Evolutionary conservation across 2,797 vertebrate species (phyloP).

Genomic region (Ammospiza maritima): DNA sequence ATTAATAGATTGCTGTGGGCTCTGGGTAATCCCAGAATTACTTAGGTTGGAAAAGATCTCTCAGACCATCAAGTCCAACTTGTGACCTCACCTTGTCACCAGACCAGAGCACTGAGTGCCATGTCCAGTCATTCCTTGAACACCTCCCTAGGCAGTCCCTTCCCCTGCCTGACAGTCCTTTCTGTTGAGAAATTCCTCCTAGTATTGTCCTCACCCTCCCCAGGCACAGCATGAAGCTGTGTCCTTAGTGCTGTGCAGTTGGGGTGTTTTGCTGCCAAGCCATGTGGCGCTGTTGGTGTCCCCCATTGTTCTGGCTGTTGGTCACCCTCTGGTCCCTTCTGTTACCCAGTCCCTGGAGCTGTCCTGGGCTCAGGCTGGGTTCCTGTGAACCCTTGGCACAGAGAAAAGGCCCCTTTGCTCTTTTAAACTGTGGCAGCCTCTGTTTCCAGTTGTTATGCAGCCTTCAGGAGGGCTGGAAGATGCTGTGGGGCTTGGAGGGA

Average conservation of each 20-base stretch:
- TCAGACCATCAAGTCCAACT: neutral
- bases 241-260: neutral
- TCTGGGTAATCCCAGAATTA: neutral
- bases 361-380: neutral
- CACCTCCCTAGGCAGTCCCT: neutral
- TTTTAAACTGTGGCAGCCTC: neutral
- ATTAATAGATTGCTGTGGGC: neutral
- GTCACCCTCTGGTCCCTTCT: neutral
- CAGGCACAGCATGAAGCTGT: neutral
- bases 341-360: neutral
- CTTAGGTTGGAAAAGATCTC: neutral
- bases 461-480: neutral
- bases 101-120: neutral
- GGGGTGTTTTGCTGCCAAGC: neutral
- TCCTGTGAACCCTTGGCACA: fast-evolving
- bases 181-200: neutral
- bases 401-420: neutral
- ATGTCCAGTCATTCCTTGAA: neutral
- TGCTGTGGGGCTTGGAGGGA: neutral
- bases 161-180: neutral
- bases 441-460: neutral
- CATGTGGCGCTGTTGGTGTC: neutral
- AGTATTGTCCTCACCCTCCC: neutral
- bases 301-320: neutral
- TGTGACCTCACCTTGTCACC: neutral